phyloP scores from a whole-genome alignment of 2,888 invertebrate genomes.

The Drosophila rellima region DNA sequence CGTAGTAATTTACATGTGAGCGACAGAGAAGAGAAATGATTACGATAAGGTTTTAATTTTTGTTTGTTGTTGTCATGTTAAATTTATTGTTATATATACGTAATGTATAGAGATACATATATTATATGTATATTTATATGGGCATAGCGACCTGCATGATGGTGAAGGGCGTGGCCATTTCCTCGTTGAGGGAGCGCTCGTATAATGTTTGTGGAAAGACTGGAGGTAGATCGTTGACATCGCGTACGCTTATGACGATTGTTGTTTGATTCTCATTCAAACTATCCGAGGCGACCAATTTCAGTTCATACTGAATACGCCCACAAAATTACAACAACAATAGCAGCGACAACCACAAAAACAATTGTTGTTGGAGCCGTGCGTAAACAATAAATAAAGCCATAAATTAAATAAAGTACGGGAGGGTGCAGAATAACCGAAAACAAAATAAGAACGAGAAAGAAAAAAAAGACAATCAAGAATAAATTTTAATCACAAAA shows the following conservation, averaged over 20 bases:
- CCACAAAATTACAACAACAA: slow-evolving; percentile 21
- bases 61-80: slow-evolving; percentile 46
- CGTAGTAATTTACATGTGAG: slow-evolving; percentile 45
- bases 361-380: slow-evolving; percentile 19
- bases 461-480: slow-evolving; percentile 64
- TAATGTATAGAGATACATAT: slow-evolving; percentile 18
- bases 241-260: slow-evolving; percentile 92
- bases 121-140: slow-evolving; percentile 7
- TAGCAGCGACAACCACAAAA: slow-evolving; percentile 5
- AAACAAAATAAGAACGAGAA: slow-evolving; percentile 49
- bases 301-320: slow-evolving; percentile 91
- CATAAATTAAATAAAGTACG: slow-evolving; percentile 53
- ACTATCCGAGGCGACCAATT: slow-evolving; percentile 95
- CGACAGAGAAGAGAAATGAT: slow-evolving; percentile 35
- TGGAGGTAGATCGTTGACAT: slow-evolving; percentile 96
- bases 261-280: slow-evolving; percentile 95
- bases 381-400: slow-evolving; percentile 43
- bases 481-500: slow-evolving; percentile 33
- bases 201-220: slow-evolving; percentile 91
- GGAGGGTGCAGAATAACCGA: slow-evolving; percentile 25
- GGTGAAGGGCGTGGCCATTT: slow-evolving; percentile 90
- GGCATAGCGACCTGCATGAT: slow-evolving; percentile 90
- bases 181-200: slow-evolving; percentile 91
- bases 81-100: slow-evolving; percentile 56
- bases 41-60: slow-evolving; percentile 42